Base-by-base conservation (phyloP, 2,797 vertebrate genomes). In the Apodemus agrarius region DNA sequence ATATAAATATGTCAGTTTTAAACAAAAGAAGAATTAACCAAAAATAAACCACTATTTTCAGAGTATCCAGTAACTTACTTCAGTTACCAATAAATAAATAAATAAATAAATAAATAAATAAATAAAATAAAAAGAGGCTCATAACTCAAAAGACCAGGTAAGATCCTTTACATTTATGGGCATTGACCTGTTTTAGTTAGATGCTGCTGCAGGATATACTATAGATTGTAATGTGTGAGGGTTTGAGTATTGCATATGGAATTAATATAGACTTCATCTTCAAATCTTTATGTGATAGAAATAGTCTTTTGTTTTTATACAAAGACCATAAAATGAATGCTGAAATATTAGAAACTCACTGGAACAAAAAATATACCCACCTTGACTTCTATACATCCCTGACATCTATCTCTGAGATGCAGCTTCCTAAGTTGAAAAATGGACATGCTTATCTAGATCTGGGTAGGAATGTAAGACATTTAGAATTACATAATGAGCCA, bases 401-500 rank as follows among this genome's bases (percentile, higher is more conserved):
- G 69, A 52, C 6, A 54, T 79, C 61, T 63, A 65, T 80, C 5
- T 94, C 46, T 86, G 3, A 79, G 61, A 84, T 89, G 29, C 12
- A 61, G 17, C 0, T 87, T 69, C 46, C 63, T 87, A 81, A 79
- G 29, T 17, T 87, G 52, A 91, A 93, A 90, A 96, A 57, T n/a
- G 11, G 19, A 34, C 26, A 37, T n/a, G 63, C 5, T 92, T 52
- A 69, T 85, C 7, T 24, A 88, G 22, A 88, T 46, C n/a, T 59
- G 8, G 29, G 26, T 91, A 93, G 17, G 94, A 89, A 81, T 54
- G 52, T 34, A 94, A 95, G n/a, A 78, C 26, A 69, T 90, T 96
- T 96, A 82, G n/a, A 90, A 40, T 94, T 94, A 90, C 37, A 90
- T 67, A 85, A 95, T 63, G 29, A 91, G 29, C 90, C 84, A 29